A percentile compares a stretch with the other conserved stretches of the same genome.
Conservation (phyloP, 1,140 invertebrate genomes). For the Euura saliciscinereae region DNA sequence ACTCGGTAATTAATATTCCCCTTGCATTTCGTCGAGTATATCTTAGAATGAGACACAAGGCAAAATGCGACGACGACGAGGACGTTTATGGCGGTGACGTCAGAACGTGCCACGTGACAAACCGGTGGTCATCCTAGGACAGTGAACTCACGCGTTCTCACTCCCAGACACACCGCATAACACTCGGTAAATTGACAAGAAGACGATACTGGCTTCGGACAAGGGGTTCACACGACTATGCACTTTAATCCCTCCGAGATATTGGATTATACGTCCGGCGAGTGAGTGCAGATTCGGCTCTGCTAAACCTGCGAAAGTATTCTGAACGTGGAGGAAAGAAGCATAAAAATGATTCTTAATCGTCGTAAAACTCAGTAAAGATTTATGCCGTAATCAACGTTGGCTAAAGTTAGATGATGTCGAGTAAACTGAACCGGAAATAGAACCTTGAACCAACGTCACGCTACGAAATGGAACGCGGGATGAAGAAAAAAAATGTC, state of each 20-base stretch:
- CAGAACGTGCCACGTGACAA: background rate
- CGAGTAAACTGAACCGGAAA: too few species aligned
- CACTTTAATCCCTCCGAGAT: too few species aligned
- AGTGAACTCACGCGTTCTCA: background rate
- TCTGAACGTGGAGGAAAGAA: too few species aligned
- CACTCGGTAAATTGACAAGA: background rate
- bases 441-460: too few species aligned
- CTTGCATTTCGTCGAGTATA: background rate
- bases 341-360: too few species aligned
- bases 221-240: too few species aligned
- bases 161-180: background rate
- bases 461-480: too few species aligned
- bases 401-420: too few species aligned
- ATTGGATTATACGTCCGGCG: too few species aligned
- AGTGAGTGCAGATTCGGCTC: background rate
- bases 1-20: background rate
- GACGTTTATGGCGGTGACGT: background rate
- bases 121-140: slow-evolving; percentile 3
- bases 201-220: background rate
- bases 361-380: too few species aligned
- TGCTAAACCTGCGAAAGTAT: background rate
- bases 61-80: background rate
- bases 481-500: too few species aligned
- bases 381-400: too few species aligned
- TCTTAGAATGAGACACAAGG: background rate